These are phyloP conservation scores for Brachyptera risi DNA, from an alignment of 2,888 invertebrate species.

Conservation along the genomic window DNA sequence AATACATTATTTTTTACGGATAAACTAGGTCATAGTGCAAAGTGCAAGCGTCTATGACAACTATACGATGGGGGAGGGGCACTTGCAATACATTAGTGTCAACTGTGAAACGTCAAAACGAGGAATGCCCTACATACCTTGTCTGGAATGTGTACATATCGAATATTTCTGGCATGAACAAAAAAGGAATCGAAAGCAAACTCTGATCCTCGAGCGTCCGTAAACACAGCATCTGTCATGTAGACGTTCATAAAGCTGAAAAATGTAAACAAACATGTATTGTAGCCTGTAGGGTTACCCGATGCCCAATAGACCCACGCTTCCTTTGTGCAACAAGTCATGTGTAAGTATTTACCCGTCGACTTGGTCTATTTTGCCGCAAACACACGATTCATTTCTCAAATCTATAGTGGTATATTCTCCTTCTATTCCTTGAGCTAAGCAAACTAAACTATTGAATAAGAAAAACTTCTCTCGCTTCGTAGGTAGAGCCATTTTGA, in stretches of 20 bases:
- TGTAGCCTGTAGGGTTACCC: too few species aligned
- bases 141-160: conserved; percentile 65
- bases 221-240: conserved; percentile 58
- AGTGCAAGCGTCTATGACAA: too few species aligned
- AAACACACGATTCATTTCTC: conserved; percentile 60
- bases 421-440: conserved; percentile 58
- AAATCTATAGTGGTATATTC: conserved; percentile 61
- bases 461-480: conserved; percentile 44
- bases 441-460: conserved; percentile 58
- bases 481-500: conserved; percentile 27
- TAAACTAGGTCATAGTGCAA: too few species aligned
- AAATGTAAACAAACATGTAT: too few species aligned
- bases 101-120: neutral
- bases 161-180: conserved; percentile 59
- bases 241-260: conserved; percentile 63
- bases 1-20: too few species aligned
- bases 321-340: too few species aligned
- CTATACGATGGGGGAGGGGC: neutral
- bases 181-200: conserved; percentile 59
- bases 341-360: conserved; percentile 59
- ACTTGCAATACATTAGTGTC: neutral
- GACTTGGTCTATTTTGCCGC: conserved; percentile 56
- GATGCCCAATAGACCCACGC: too few species aligned
- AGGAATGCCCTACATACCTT: conserved; percentile 34
- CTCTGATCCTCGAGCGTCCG: conserved; percentile 57